Percentiles rank a stretch among this genome's conserved stretches.
These are phyloP conservation scores for Potamarius usumacintae DNA, from an alignment of 2,113 vertebrate species.

Conservation along the genomic window DNA sequence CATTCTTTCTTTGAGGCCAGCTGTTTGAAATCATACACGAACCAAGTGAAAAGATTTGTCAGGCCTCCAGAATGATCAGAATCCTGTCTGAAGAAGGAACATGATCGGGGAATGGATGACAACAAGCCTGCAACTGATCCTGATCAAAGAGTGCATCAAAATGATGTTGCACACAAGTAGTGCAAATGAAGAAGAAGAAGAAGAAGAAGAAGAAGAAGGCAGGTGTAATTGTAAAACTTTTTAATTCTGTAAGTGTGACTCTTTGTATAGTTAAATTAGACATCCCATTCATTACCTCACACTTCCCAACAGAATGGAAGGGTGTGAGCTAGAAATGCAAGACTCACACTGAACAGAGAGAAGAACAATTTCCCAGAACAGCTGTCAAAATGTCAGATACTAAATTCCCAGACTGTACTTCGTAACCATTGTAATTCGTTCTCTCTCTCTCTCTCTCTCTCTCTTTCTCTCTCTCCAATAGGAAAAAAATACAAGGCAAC, in stretches of 20 bases:
- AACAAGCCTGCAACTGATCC: background rate
- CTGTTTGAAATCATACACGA: conserved; percentile 2
- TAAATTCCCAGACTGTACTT: conserved; percentile 11
- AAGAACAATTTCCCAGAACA: conserved; percentile 32
- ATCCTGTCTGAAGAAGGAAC: background rate
- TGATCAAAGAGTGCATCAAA: background rate
- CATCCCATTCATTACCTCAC: background rate
- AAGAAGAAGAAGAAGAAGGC: background rate
- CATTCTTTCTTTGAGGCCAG: conserved; percentile 1
- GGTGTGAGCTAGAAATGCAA: background rate
- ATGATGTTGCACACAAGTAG: background rate
- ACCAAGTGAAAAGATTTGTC: background rate
- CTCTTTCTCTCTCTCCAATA: conserved; percentile 4
- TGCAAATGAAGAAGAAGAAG: background rate
- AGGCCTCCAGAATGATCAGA: conserved; percentile 1
- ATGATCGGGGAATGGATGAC: background rate
- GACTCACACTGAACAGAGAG: conserved; percentile 1
- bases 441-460: conserved; percentile 1
- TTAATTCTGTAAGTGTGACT: conserved; percentile 24
- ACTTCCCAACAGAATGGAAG: conserved; percentile 4
- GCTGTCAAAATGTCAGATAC: conserved; percentile 40
- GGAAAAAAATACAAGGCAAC: conserved; percentile 13
- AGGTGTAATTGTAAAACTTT: conserved; percentile 12
- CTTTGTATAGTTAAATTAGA: conserved; percentile 32
- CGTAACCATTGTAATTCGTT: conserved; percentile 5